A percentile compares a stretch with the other conserved stretches of the same genome.
Evolutionary conservation across 1,140 invertebrate species (phyloP).

Genomic region (Cydia pomonella): DNA sequence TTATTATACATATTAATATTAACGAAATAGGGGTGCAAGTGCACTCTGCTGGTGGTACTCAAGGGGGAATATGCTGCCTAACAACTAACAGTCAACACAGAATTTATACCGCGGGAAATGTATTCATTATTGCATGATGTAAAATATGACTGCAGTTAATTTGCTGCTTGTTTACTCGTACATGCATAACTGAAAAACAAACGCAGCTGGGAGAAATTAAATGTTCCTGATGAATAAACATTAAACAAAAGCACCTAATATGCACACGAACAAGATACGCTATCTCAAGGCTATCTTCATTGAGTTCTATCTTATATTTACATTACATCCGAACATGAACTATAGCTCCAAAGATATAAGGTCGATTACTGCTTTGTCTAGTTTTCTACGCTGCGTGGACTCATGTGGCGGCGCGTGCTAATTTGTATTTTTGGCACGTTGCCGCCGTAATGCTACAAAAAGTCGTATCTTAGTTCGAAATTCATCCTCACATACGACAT

Average conservation of each 20-base stretch:
- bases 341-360: background rate
- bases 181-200: background rate
- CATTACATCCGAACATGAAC: background rate
- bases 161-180: too few species aligned
- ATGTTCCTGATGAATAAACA: background rate
- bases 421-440: constrained; percentile 56
- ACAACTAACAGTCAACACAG: too few species aligned
- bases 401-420: constrained; percentile 47
- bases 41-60: too few species aligned
- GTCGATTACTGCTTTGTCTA: background rate
- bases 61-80: too few species aligned
- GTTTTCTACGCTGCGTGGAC: constrained; percentile 19
- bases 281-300: constrained; percentile 22
- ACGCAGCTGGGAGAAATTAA: background rate
- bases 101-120: too few species aligned
- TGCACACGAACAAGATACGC: constrained; percentile 13
- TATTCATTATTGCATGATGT: too few species aligned
- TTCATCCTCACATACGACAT: background rate
- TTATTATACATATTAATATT: too few species aligned
- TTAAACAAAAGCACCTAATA: constrained; percentile 22
- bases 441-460: background rate
- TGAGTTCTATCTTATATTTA: background rate
- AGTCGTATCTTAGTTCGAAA: background rate
- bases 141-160: too few species aligned
- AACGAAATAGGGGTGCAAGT: too few species aligned